Conservation (phyloP, 2,113 vertebrate genomes). For the Felis chaus region DNA sequence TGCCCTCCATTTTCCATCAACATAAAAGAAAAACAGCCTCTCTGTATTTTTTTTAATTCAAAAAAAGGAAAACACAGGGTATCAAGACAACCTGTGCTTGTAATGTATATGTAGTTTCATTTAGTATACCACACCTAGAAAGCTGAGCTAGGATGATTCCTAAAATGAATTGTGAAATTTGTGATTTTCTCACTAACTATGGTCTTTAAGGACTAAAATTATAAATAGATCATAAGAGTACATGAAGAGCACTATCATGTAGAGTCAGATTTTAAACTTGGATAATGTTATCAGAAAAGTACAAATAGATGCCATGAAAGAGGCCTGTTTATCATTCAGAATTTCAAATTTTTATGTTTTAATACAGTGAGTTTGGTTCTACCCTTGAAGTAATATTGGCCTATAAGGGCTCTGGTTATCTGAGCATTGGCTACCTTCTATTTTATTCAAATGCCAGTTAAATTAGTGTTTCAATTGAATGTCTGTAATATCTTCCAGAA, state of each 20-base stretch:
- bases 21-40: neutral
- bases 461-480: neutral
- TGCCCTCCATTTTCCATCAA: neutral
- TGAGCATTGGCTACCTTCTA: neutral
- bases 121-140: neutral
- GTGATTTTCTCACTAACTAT: neutral
- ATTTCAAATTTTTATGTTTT: neutral
- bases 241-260: neutral
- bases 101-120: neutral
- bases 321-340: neutral
- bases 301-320: neutral
- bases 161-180: neutral
- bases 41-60: neutral
- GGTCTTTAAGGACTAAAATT: neutral
- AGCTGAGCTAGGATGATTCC: neutral
- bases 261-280: neutral
- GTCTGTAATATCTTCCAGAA: neutral
- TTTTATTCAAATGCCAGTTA: neutral
- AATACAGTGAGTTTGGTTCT: neutral
- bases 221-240: neutral
- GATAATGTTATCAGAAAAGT: neutral
- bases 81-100: neutral
- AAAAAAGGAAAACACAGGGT: neutral
- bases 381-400: neutral
- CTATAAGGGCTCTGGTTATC: neutral